These are phyloP conservation scores for Napeogenes sylphis DNA, from an alignment of 2,888 invertebrate genomes.

Conservation along the genomic window DNA sequence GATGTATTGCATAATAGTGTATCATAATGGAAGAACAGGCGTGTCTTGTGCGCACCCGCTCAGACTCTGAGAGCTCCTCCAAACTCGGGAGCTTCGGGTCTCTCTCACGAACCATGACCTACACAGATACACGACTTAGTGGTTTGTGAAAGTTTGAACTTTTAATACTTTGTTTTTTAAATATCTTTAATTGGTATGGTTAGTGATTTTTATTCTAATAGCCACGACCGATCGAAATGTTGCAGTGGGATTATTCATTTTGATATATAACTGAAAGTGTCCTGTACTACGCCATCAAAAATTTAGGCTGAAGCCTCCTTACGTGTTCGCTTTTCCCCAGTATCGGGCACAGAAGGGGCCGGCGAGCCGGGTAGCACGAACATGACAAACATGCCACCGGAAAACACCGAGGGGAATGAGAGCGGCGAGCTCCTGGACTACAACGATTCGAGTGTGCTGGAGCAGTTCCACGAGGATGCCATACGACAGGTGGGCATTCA, in stretches of 20 bases:
- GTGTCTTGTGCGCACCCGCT: slow-evolving; percentile 75
- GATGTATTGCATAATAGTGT: slow-evolving; percentile 49
- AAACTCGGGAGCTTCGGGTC: slow-evolving; percentile 65
- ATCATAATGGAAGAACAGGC: slow-evolving; percentile 79
- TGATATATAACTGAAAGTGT: too few species aligned
- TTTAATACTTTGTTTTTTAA: too few species aligned
- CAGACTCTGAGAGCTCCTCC: slow-evolving; percentile 70
- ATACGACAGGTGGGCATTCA: slow-evolving; percentile 77
- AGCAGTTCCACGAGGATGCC: slow-evolving; percentile 88
- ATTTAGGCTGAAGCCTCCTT: not conserved
- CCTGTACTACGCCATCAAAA: not conserved
- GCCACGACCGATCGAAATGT: too few species aligned
- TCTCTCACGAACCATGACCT: slow-evolving; percentile 57
- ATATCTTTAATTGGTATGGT: too few species aligned
- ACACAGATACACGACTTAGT: slow-evolving; percentile 58
- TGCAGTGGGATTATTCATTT: too few species aligned
- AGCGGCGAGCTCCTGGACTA: slow-evolving; percentile 77
- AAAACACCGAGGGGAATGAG: slow-evolving; percentile 54
- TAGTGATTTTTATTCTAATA: too few species aligned
- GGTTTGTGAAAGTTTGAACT: slow-evolving; percentile 38
- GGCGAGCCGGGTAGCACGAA: slow-evolving; percentile 60
- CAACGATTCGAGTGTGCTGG: slow-evolving; percentile 79
- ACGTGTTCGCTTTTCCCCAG: not conserved
- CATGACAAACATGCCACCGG: slow-evolving; percentile 52
- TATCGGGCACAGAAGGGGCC: slow-evolving; percentile 55